Evolutionary conservation across 2,888 invertebrate species (phyloP).

Genomic region (Odontomyia ornata): DNA sequence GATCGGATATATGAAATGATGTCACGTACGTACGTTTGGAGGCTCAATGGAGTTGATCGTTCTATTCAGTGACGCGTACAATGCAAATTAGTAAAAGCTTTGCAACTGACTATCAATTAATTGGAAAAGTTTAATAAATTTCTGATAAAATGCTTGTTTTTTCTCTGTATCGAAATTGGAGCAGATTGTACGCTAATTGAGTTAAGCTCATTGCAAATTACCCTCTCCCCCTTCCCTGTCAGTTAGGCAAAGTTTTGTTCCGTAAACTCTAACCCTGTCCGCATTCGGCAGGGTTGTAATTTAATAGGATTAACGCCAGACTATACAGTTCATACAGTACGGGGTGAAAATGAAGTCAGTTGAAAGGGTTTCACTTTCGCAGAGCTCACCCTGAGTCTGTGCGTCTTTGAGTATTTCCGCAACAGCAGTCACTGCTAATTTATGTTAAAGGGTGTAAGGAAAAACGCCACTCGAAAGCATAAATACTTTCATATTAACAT

Average conservation of each 20-base stretch:
- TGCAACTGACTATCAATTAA: slow-evolving; percentile 17
- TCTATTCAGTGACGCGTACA: background rate
- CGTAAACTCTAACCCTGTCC: background rate
- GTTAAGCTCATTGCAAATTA: background rate
- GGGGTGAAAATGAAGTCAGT: background rate
- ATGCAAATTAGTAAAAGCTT: slow-evolving; percentile 10
- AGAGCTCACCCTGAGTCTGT: too few relatives aligned
- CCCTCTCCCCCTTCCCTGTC: background rate
- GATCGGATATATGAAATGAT: slow-evolving; percentile 26
- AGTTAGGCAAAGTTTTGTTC: background rate
- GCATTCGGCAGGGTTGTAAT: background rate
- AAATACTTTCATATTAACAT: too few relatives aligned
- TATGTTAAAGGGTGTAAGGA: too few relatives aligned
- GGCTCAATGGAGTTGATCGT: background rate
- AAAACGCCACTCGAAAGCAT: too few relatives aligned
- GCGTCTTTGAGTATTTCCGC: too few relatives aligned
- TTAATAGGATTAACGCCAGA: slow-evolving; percentile 24
- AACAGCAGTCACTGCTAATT: too few relatives aligned
- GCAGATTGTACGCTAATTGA: background rate
- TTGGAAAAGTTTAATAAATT: slow-evolving; percentile 40
- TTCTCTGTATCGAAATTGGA: background rate
- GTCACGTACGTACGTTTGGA: slow-evolving; percentile 23
- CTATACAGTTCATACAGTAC: too few relatives aligned
- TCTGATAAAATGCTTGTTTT: background rate
- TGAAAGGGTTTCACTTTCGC: background rate